phyloP scores from a whole-genome alignment of 2,113 vertebrate genomes.

The Cranoglanis bouderius region DNA sequence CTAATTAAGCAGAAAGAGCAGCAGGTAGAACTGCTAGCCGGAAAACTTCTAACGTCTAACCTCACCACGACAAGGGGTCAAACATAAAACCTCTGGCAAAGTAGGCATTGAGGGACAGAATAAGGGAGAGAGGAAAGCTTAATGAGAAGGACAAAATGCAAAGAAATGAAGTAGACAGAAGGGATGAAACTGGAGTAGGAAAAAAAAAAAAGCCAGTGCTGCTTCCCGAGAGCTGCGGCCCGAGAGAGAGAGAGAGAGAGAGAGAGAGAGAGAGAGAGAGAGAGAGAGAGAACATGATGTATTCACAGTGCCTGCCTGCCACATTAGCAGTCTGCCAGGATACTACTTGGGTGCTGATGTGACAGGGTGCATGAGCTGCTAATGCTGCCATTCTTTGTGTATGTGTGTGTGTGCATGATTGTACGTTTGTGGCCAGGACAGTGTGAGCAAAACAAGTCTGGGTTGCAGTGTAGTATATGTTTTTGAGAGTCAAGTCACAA shows the following conservation, averaged over 20 bases:
- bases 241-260: neutral
- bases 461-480: too few species aligned
- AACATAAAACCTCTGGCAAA: slow-evolving; percentile 45
- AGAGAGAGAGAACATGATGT: neutral
- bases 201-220: neutral
- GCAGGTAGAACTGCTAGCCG: slow-evolving; percentile 53
- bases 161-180: neutral
- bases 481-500: neutral
- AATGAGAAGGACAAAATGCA: slow-evolving; percentile 17
- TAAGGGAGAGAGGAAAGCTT: slow-evolving; percentile 19
- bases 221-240: neutral
- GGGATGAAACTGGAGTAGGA: slow-evolving; percentile 8
- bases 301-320: slow-evolving; percentile 24
- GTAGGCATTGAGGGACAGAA: neutral
- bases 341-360: slow-evolving; percentile 18
- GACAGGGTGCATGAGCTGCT: slow-evolving; percentile 23
- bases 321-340: slow-evolving; percentile 29
- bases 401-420: neutral
- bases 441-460: neutral
- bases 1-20: slow-evolving; percentile 62
- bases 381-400: slow-evolving; percentile 22
- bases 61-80: slow-evolving; percentile 48
- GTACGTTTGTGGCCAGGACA: neutral
- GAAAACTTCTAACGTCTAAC: slow-evolving; percentile 41
- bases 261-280: neutral